Conservation (phyloP, 2,113 vertebrate species). For the Pseudolaguvia tuberculata region DNA sequence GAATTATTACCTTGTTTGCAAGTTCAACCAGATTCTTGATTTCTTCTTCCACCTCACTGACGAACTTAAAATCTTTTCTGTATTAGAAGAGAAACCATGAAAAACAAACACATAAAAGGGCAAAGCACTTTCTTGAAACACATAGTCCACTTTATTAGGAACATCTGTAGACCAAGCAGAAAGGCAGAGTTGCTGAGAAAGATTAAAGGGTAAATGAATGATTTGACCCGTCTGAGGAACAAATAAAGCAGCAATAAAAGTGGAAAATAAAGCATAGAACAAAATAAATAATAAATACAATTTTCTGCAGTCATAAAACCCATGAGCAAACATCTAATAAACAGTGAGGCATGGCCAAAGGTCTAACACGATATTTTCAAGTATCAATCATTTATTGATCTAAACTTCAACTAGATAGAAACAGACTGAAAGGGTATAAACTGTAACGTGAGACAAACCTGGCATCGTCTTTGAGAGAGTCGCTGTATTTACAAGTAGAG, state of each 20-base stretch:
- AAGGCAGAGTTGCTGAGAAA: no score
- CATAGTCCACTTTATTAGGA: not conserved
- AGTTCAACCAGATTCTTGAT: slow-evolving; percentile 88
- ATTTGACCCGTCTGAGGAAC: no score
- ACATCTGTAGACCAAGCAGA: not conserved
- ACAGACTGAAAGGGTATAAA: not conserved
- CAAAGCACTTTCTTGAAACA: not conserved
- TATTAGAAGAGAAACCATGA: slow-evolving; percentile 46
- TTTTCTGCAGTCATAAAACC: no score
- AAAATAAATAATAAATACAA: no score
- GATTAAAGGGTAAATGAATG: no score
- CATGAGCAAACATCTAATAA: no score
- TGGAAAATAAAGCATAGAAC: no score
- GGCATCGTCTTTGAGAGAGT: slow-evolving; percentile 89
- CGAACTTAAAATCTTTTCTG: slow-evolving; percentile 94
- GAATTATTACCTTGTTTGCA: slow-evolving; percentile 80
- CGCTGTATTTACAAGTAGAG: slow-evolving; percentile 83
- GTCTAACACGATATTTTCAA: no score
- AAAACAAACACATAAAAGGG: not conserved
- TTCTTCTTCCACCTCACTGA: slow-evolving; percentile 88
- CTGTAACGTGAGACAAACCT: slow-evolving; percentile 66
- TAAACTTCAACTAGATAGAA: not conserved
- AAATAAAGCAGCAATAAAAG: no score
- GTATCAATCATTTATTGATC: not conserved
- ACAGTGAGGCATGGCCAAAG: no score